Evolutionary conservation across 1,140 invertebrate species (phyloP), one percentile per base, ranked within the genome.

Genomic region (Diploscapter pachys): DNA sequence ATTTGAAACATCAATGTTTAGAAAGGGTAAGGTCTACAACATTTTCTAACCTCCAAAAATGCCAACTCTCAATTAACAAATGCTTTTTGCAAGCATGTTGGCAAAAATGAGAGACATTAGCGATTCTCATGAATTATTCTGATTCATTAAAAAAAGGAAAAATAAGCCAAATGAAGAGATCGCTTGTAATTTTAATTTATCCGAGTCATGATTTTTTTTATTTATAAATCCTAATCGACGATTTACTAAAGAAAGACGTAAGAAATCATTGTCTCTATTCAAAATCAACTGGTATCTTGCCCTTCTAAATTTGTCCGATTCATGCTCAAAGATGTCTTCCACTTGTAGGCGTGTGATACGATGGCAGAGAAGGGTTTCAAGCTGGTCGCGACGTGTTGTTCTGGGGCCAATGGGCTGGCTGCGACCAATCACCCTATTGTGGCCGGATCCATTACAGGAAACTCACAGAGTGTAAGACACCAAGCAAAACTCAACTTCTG

Each of bases 1-100:
- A 98, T 88, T 89, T 99, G 66, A 99, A 99, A 87, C 96, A 99
- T 87, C 93, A 92, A 71, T 96, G 93, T 83, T 92, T 99, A 77
- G 96, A 99, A 87, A 95, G 98, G 87, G 96, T 85, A 59, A 63
- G 74, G 65, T 67, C 11, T 57, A 63, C 51, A 59, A 11, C 54
- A 63, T 13, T 54, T 71, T 49, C 48, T 69, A 13, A 5, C 57
- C 6, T 11, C 31, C 31, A 31, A 31, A 31, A 31, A 31, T 31
- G 31, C 31, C 31, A 31, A 31, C 31, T 31, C 31, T 31, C 31
- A 31, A 31, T 31, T 31, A 31, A 31, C 31, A 31, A 31, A 31
- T 31, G 31, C 31, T 31, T 31, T 31, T 31, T 31, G 31, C 31
- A 31, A 9, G 13, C 57, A 59, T 11, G 57, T 59, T 59, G 57